phyloP scores from a whole-genome alignment of 2,888 invertebrate species.

The Cenopis cana region DNA sequence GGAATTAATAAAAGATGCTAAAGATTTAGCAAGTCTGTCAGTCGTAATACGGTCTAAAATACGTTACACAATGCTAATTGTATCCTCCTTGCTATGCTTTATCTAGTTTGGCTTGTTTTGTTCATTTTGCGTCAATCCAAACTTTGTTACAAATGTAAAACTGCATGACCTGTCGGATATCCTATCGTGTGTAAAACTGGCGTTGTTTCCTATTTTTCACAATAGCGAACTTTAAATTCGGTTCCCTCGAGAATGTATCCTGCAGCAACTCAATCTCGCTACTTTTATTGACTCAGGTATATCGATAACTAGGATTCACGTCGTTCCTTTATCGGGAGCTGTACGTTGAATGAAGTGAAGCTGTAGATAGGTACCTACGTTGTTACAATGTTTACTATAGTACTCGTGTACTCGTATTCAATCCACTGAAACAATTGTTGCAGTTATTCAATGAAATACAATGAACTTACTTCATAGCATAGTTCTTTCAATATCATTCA shows the following conservation, averaged over 20 bases:
- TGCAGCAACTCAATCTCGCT: constrained; percentile 43
- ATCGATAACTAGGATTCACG: constrained; percentile 35
- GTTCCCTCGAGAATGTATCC: constrained; percentile 41
- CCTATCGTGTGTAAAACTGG: constrained; percentile 10
- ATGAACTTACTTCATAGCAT: not conserved
- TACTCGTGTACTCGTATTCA: not conserved
- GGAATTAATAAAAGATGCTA: no score
- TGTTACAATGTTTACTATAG: constrained; percentile 18
- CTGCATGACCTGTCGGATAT: constrained; percentile 1
- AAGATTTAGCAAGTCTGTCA: no score
- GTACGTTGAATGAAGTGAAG: constrained; percentile 7
- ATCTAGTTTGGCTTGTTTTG: not conserved
- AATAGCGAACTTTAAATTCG: constrained; percentile 42
- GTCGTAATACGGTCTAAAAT: no score
- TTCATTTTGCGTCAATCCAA: constrained; percentile 4
- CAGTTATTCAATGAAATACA: not conserved
- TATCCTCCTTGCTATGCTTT: not conserved
- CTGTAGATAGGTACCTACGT: not conserved
- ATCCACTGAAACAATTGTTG: not conserved
- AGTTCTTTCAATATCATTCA: no score
- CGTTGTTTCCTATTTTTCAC: constrained; percentile 38
- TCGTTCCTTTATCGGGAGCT: constrained; percentile 14
- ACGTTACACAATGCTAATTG: no score
- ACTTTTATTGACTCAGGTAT: constrained; percentile 43
- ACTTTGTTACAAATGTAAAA: not conserved